These are phyloP conservation scores for Luperina nickerlii DNA, from an alignment of 2,888 invertebrate species.

Conservation along the genomic window DNA sequence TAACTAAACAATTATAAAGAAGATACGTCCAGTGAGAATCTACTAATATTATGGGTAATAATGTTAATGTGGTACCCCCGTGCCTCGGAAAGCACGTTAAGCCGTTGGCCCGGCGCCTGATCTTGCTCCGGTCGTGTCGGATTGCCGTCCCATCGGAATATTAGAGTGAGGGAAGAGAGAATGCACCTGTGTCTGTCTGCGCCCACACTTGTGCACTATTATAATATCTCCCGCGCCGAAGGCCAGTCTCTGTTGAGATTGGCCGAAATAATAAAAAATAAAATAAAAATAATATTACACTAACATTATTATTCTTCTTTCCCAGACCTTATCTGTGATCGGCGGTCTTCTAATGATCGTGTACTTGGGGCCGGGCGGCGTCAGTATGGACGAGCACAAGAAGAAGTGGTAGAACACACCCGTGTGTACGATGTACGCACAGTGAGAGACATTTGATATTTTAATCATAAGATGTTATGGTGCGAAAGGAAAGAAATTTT, in stretches of 20 bases:
- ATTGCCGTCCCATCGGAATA: background rate
- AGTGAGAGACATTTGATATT: slow-evolving; percentile 68
- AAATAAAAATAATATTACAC: background rate
- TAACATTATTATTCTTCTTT: slow-evolving; percentile 70
- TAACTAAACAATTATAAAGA: background rate
- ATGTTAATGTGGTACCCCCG: background rate
- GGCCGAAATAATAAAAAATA: too few species aligned
- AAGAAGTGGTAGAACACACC: slow-evolving; percentile 96
- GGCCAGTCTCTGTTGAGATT: too few species aligned
- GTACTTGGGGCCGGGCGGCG: slow-evolving; percentile 99
- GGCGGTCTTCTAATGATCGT: slow-evolving; percentile 99
- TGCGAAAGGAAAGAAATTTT: slow-evolving; percentile 59
- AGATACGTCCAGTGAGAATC: background rate
- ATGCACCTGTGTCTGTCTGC: background rate
- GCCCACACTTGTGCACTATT: background rate
- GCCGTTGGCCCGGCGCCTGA: background rate
- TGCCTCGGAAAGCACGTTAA: background rate
- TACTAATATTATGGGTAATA: background rate
- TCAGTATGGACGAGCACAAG: slow-evolving; percentile 99
- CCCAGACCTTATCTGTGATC: slow-evolving; percentile 99
- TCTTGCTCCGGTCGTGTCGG: background rate
- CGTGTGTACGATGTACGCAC: slow-evolving; percentile 70
- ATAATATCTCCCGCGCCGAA: background rate
- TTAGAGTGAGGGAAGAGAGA: background rate
- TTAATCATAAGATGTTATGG: slow-evolving; percentile 71